Evolutionary conservation across 2,797 vertebrate species (phyloP).

Genomic region (Rhincodon typus): DNA sequence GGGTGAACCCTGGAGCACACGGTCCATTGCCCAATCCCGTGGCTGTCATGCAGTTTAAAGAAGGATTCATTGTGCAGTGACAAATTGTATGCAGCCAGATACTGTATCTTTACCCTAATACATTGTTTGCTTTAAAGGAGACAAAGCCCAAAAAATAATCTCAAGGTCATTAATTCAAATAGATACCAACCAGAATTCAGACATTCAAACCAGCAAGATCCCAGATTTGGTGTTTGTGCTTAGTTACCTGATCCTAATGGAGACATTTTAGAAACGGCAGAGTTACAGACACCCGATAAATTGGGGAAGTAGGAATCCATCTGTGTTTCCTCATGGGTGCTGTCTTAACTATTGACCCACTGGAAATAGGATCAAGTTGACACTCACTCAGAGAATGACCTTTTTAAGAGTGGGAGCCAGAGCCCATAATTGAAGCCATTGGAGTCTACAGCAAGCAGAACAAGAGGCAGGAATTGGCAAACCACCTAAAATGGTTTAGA

Average conservation of each 20-base stretch:
- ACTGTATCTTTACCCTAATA: background rate
- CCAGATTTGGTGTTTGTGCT: background rate
- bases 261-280: background rate
- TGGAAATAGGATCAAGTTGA: background rate
- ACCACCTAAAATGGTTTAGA: background rate
- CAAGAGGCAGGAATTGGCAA: background rate
- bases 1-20: too few relatives aligned
- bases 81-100: background rate
- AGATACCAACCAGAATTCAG: background rate
- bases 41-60: background rate
- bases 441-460: background rate
- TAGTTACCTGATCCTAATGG: background rate
- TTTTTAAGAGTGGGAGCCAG: background rate
- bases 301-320: background rate
- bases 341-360: too few relatives aligned
- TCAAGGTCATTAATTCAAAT: background rate
- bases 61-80: background rate
- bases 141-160: background rate
- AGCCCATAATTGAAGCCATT: background rate
- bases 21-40: background rate
- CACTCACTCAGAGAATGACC: background rate
- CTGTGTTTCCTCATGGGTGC: background rate
- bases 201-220: background rate
- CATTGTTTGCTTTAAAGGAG: background rate
- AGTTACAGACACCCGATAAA: background rate